Evolutionary conservation across 2,888 invertebrate species (phyloP).

Genomic region (Sminthurinus aureus): DNA sequence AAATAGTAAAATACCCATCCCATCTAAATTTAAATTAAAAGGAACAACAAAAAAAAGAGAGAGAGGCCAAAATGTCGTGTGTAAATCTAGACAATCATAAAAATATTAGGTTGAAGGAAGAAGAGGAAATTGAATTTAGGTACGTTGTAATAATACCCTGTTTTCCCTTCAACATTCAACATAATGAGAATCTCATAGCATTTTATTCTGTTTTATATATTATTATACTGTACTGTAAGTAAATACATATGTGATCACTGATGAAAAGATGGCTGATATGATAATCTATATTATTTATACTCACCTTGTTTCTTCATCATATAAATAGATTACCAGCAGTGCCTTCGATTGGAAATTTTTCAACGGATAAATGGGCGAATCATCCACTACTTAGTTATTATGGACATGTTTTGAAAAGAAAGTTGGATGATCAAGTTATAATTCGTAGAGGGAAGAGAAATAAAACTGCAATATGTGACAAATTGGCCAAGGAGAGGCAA

Average conservation of each 20-base stretch:
- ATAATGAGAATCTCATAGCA: too few relatives aligned
- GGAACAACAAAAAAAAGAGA: neutral
- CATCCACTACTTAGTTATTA: slow-evolving; percentile 51
- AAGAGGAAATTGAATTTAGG: slow-evolving; percentile 22
- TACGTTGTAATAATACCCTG: neutral
- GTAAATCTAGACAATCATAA: neutral
- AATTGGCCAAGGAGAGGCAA: slow-evolving; percentile 35
- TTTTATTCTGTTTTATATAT: too few relatives aligned
- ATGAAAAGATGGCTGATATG: neutral
- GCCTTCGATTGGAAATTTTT: slow-evolving; percentile 24
- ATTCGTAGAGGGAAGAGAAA: slow-evolving; percentile 50
- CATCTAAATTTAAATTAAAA: neutral
- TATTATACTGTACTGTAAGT: too few relatives aligned
- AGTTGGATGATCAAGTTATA: slow-evolving; percentile 50
- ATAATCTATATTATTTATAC: neutral
- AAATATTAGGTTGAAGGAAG: neutral
- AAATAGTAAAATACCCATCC: too few relatives aligned
- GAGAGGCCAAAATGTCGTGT: slow-evolving; percentile 13
- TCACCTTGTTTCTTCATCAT: too few relatives aligned
- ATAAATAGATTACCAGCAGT: slow-evolving; percentile 28
- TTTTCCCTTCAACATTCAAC: too few relatives aligned
- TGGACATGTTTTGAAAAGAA: slow-evolving; percentile 45
- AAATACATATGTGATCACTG: neutral
- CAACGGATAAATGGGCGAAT: slow-evolving; percentile 49
- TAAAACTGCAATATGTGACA: slow-evolving; percentile 44